Evolutionary conservation across 2,113 vertebrate species (phyloP).

Genomic region (Mesocricetus auratus): DNA sequence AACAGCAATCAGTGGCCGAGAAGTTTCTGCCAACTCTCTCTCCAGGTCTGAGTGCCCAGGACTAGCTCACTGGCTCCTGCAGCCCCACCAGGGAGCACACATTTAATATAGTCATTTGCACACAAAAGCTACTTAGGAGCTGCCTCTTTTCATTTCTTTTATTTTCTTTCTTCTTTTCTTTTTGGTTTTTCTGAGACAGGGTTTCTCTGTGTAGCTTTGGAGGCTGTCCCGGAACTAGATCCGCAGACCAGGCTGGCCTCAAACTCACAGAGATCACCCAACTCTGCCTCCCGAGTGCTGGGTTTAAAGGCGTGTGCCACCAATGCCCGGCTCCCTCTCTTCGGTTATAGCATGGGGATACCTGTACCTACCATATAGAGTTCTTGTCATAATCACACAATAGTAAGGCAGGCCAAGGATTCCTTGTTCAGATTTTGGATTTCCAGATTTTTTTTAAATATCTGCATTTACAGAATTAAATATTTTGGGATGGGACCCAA

Average conservation of each 20-base stretch:
- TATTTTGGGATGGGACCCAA: neutral
- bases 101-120: neutral
- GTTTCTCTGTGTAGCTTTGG: no score
- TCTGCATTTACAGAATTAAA: neutral
- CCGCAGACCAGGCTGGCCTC: no score
- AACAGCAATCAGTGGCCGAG: neutral
- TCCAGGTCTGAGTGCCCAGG: neutral
- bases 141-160: neutral
- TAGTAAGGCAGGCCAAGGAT: fast-evolving
- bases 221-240: no score
- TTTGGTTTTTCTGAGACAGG: no score
- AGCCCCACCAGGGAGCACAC: neutral
- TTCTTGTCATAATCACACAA: fast-evolving
- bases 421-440: neutral
- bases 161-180: no score
- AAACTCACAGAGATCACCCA: no score
- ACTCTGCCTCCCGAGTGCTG: no score
- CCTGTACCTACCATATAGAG: fast-evolving
- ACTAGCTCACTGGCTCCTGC: neutral
- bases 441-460: neutral
- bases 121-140: neutral
- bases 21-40: neutral
- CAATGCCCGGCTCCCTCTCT: neutral
- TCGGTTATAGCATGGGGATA: fast-evolving
- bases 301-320: no score